Base-by-base conservation (phyloP, 2,797 vertebrate species). In the Adrianichthys oophorus region DNA sequence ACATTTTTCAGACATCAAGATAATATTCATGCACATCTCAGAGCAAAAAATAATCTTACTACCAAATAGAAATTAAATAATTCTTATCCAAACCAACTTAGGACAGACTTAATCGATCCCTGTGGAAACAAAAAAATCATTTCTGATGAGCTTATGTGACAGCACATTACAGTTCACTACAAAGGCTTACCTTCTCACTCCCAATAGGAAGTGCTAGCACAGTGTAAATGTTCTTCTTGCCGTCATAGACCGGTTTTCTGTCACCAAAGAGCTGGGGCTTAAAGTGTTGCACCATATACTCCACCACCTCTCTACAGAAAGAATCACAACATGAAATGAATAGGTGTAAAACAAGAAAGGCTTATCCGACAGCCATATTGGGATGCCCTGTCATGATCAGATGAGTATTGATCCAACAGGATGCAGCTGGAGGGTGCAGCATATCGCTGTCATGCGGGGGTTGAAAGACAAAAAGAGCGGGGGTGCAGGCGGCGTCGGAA, bases 251-350 rank as follows among this genome's bases (percentile, higher is more conserved):
- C 0, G 97, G 97, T 76, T 99, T 99, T 78, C 97, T 90, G 86
- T 99, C 97, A 0, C 97, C 97, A 24, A 99, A 99, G 79, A 99
- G 98, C 91, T 99, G 97, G 0, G 97, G 97, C 84, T 99, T 99
- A 91, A 98, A 98, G 90, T 99, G 97, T 72, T 99, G 97, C 55
- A 99, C 97, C 97, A 99, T 99, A 86, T 99, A 99, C 79, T 99
- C 97, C 90, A 99, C 97, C 4, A 99, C 97, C 85, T 99, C 97
- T 92, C 97, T 99, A 87, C 0, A 1, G 66, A 68, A 75, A 58
- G n/a, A 0, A 1, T 68, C 52, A 68, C 21, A 71, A 17, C 46
- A 41, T 62, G 41, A 68, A 26, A 59, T 24, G 19, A 16, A 51
- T 41, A 14, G 15, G 43, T 54, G 74, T 64, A 76, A 61, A 16